Evolutionary conservation across 2,113 vertebrate species (phyloP).

Genomic region (Trinectes maculatus): DNA sequence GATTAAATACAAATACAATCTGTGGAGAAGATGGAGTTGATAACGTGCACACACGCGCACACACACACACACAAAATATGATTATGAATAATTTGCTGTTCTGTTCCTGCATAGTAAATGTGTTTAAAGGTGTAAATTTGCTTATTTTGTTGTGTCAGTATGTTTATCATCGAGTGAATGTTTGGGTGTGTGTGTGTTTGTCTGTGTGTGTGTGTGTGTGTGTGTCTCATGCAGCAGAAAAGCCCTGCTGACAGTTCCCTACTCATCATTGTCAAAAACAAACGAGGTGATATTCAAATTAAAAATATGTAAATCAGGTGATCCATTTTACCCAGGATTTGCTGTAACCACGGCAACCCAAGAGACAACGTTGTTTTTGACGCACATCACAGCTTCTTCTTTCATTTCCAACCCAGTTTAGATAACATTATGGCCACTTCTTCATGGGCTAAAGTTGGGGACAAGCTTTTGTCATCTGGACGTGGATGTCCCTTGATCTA

Average conservation of each 20-base stretch:
- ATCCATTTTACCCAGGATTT: constrained; percentile 6
- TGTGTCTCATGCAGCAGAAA: constrained; percentile 16
- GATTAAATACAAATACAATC: neutral
- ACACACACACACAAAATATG: neutral
- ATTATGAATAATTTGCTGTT: too few relatives aligned
- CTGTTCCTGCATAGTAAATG: too few relatives aligned
- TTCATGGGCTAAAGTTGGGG: too few relatives aligned
- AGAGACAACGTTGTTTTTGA: constrained; percentile 2
- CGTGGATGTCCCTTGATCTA: too few relatives aligned
- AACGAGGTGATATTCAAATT: constrained; percentile 34
- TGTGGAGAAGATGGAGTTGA: neutral
- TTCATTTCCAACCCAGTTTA: neutral
- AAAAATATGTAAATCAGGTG: constrained; percentile 16
- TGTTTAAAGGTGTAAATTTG: too few relatives aligned
- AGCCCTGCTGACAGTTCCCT: constrained; percentile 1
- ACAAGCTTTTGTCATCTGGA: too few relatives aligned
- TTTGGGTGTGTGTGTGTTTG: too few relatives aligned
- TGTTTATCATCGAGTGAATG: too few relatives aligned
- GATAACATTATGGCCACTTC: neutral
- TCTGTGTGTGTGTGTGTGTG: constrained; percentile 5
- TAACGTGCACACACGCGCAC: neutral
- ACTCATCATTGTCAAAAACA: constrained; percentile 26
- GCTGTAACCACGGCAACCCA: constrained; percentile 10
- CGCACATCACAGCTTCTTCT: neutral
- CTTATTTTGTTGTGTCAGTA: too few relatives aligned